Conservation (phyloP, 1,140 invertebrate genomes). For the Littorina saxatilis region DNA sequence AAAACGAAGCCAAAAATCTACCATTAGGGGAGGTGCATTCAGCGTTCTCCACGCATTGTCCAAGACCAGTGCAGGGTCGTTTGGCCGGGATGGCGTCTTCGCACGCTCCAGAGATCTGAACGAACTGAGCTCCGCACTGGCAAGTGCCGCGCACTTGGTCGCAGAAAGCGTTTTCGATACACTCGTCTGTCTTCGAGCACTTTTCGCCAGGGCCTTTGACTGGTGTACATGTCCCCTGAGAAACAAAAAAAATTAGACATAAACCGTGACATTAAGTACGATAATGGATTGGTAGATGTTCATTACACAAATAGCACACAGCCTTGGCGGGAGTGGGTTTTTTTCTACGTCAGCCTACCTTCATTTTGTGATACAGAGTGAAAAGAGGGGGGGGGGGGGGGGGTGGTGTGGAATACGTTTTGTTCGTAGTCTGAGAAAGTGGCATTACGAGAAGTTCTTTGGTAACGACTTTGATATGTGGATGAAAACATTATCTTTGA, state of each 20-base stretch:
- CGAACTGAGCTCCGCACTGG: conserved; percentile 17
- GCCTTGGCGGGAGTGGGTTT: no score
- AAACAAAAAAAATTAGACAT: neutral
- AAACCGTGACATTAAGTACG: neutral
- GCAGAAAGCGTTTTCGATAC: conserved; percentile 36
- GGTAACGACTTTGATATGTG: no score
- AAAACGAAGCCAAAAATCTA: conserved; percentile 6
- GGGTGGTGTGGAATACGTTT: no score
- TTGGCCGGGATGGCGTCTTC: conserved; percentile 18
- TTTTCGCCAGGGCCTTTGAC: conserved; percentile 10
- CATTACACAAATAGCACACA: no score
- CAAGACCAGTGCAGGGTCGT: conserved; percentile 9
- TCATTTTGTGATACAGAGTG: no score
- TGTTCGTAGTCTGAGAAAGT: no score
- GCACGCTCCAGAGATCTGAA: neutral
- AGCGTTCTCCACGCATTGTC: conserved; percentile 35
- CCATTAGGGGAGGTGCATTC: conserved; percentile 37
- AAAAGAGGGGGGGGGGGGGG: no score
- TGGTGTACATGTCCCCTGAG: conserved; percentile 6
- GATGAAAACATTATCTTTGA: no score
- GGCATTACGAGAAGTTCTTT: no score
- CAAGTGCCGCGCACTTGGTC: conserved; percentile 7
- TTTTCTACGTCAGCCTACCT: no score
- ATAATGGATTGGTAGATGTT: no score
- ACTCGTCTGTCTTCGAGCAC: conserved; percentile 22